phyloP scores from a whole-genome alignment of 2,888 invertebrate species.

The Erynnis tages region DNA sequence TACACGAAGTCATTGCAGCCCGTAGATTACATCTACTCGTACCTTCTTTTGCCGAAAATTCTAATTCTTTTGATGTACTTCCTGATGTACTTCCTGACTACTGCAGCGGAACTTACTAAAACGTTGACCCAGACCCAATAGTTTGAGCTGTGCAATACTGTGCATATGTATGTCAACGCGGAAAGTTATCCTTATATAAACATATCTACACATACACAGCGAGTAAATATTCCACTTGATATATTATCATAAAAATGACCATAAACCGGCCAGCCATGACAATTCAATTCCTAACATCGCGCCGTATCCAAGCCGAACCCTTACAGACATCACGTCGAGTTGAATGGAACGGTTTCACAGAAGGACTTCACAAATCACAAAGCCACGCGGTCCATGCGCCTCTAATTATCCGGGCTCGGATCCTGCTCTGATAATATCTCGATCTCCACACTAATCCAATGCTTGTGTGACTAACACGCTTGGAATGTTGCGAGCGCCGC shows the following conservation, averaged over 20 bases:
- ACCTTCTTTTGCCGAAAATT: too few relatives aligned
- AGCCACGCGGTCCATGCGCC: slow-evolving; percentile 49
- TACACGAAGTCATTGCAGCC: too few relatives aligned
- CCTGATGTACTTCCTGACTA: too few relatives aligned
- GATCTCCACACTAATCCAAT: slow-evolving; percentile 49
- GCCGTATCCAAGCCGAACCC: neutral
- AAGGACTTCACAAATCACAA: slow-evolving; percentile 55
- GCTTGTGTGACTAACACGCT: slow-evolving; percentile 42
- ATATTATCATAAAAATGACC: neutral
- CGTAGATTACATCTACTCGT: too few relatives aligned
- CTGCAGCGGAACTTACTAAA: too few relatives aligned
- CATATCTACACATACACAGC: too few relatives aligned
- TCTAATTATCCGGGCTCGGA: slow-evolving; percentile 54
- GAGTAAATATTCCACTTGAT: too few relatives aligned
- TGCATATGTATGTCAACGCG: too few relatives aligned
- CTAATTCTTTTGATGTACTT: too few relatives aligned
- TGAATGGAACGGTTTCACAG: slow-evolving; percentile 47
- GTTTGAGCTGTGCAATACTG: too few relatives aligned
- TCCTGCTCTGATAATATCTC: slow-evolving; percentile 56
- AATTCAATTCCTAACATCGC: slow-evolving; percentile 4
- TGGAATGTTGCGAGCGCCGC: slow-evolving; percentile 38
- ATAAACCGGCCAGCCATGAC: slow-evolving; percentile 12
- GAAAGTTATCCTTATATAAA: too few relatives aligned
- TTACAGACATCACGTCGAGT: slow-evolving; percentile 25
- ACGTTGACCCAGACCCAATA: too few relatives aligned